A percentile compares a stretch with the other conserved stretches of the same genome.
These are phyloP conservation scores for Perodicticus potto DNA, from an alignment of 2,797 vertebrate genomes.

Conservation along the genomic window DNA sequence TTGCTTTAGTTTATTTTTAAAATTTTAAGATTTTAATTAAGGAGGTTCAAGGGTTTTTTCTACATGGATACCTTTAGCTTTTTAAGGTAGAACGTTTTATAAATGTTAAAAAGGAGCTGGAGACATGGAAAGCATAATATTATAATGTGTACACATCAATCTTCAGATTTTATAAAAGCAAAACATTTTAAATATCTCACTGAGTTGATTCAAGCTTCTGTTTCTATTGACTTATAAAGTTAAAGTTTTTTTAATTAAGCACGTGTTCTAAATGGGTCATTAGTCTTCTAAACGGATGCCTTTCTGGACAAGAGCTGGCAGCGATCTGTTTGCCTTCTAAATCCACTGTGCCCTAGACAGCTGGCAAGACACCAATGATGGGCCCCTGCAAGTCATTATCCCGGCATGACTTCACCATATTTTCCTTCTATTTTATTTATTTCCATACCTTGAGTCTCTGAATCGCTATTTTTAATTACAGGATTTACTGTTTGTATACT, in stretches of 20 bases:
- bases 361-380: rapidly evolving
- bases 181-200: neutral
- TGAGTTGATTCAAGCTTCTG: neutral
- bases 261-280: neutral
- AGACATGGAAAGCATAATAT: neutral
- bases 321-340: neutral
- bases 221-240: slow-evolving; percentile 16
- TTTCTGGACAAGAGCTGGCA: neutral
- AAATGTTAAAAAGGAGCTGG: neutral
- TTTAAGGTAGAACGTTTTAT: neutral
- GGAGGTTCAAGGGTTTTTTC: neutral
- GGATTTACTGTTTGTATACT: neutral
- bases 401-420: neutral
- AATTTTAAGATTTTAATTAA: neutral
- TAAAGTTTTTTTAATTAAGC: neutral
- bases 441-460: neutral
- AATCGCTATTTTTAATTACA: neutral
- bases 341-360: neutral
- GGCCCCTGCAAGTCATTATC: neutral
- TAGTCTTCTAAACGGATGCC: neutral
- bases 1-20: neutral
- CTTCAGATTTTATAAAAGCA: neutral
- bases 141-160: neutral
- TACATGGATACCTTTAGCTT: neutral
- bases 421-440: neutral